Evolutionary conservation across 2,888 invertebrate species (phyloP), one percentile per base, ranked within the genome.

Genomic region (Zeuzera pyrina): DNA sequence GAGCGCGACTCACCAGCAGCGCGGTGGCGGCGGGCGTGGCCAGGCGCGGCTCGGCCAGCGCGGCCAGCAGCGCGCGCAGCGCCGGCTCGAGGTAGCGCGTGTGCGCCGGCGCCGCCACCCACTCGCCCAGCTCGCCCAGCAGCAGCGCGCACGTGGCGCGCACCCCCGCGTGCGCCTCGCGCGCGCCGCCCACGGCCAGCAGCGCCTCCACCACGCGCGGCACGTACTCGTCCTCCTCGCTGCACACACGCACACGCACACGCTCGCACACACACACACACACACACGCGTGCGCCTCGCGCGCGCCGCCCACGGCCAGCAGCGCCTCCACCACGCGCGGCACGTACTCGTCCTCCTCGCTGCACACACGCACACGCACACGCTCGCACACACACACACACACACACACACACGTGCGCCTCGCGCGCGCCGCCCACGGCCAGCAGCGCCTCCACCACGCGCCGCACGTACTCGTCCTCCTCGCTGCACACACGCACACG

Each of bases 121-220:
- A 98, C 65, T 98, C 98, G 62, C 94, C 91, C 22, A 97, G 85
- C 76, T 97, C 96, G 1, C 96, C 97, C 27, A 97, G 79, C 29
- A 97, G 79, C 46, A 92, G 85, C 35, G 96, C 89, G 47, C 96
- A 94, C 0, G 97, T 97, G 62, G 92, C 90, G 34, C 93, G 87
- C 0, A 98, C 95, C 0, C 95, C 94, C 15, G 93, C 86, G 65
- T 98, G 98, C 0, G 91, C 88, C 15, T 89, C 88, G 46, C 89
- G 89, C 0, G 96, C 94, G 60, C 97, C 88, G 43, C 89, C 89
- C 23, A 97, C 76, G 89, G n/a, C n/a, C 22, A 97, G 76, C 39
- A 98, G 94, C 8, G 95, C 94, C 62, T 95, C 92, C 7, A 98
- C 91, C 15, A 98, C 95, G 71, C 95, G 93, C 7, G 97, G 96